Evolutionary conservation across 2,113 vertebrate species (phyloP).

Genomic region (Sylvietta virens): DNA sequence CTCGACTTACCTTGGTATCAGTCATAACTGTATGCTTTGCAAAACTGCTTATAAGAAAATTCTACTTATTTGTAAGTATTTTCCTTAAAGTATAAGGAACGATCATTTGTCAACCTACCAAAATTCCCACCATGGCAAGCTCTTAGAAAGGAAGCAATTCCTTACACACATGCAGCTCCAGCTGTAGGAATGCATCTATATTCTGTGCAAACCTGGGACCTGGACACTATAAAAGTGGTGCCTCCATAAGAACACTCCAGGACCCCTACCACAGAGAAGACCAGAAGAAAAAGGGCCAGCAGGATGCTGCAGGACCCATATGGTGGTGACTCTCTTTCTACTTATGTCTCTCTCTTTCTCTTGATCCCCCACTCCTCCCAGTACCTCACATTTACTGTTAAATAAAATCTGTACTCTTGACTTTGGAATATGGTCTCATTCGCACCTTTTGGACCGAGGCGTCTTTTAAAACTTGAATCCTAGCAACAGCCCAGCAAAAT

Average conservation of each 20-base stretch:
- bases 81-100: not conserved
- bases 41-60: not conserved
- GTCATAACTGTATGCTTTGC: not conserved
- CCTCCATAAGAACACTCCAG: not conserved
- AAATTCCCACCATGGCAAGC: not conserved
- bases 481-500: not conserved
- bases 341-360: not conserved
- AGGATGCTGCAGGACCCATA: not conserved
- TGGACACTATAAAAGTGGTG: too few relatives aligned
- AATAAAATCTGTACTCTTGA: not conserved
- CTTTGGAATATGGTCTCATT: not conserved
- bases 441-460: not conserved
- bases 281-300: not conserved
- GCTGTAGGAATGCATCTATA: fast-evolving
- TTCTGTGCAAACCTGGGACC: not conserved
- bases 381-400: not conserved
- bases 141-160: not conserved
- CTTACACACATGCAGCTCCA: not conserved
- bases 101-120: not conserved
- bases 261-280: not conserved
- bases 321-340: not conserved
- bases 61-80: not conserved
- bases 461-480: not conserved
- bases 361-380: not conserved
- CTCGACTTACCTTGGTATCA: not conserved